Evolutionary conservation across 2,797 vertebrate species (phyloP).

Genomic region (Diplodus sargus): DNA sequence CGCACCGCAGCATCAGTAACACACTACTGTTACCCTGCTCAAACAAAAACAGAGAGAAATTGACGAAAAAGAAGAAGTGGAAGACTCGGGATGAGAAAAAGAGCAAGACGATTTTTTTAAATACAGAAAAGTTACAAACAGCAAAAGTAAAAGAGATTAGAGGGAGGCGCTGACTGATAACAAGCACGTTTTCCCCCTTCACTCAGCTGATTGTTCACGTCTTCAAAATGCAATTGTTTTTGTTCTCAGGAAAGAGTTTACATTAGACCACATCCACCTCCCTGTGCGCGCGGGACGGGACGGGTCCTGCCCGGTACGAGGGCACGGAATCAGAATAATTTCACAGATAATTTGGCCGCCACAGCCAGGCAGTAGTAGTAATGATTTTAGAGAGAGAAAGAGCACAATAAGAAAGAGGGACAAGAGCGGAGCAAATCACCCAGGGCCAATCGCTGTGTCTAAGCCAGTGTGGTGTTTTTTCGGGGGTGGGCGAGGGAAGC

Average conservation of each 20-base stretch:
- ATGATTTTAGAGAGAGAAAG: conserved; percentile 63
- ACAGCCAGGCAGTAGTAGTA: conserved; percentile 59
- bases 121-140: neutral
- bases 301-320: conserved; percentile 43
- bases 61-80: conserved; percentile 1
- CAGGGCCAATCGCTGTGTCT: conserved; percentile 58
- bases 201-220: conserved; percentile 26
- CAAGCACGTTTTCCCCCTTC: neutral
- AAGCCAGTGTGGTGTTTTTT: conserved; percentile 63
- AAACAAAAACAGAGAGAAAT: neutral
- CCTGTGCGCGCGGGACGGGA: neutral
- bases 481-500: neutral
- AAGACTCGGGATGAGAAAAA: neutral
- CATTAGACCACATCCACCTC: conserved; percentile 3
- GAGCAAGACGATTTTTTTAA: neutral
- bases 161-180: conserved; percentile 23
- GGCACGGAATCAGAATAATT: conserved; percentile 68
- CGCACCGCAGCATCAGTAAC: neutral
- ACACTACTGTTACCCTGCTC: neutral
- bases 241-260: conserved; percentile 25
- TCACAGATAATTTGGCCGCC: conserved; percentile 70
- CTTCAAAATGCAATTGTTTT: conserved; percentile 24
- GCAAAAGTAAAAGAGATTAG: conserved; percentile 6
- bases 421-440: conserved; percentile 51
- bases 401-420: conserved; percentile 53